Base-by-base conservation (phyloP, 2,888 invertebrate genomes). In the Acrobeloides nanus region DNA sequence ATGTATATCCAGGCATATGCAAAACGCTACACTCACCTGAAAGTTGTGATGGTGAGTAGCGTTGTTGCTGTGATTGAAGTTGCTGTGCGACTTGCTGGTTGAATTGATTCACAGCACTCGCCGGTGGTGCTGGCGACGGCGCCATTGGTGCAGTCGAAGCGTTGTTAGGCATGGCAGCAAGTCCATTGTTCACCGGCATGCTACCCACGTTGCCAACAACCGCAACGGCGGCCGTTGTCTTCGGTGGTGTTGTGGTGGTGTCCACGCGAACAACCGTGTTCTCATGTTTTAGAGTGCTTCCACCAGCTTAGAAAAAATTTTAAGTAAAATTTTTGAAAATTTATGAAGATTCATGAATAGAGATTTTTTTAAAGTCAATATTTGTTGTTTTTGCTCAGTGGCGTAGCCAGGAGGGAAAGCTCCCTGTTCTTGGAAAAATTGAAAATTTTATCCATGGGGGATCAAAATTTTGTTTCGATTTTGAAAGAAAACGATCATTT, bases 251-350 rank as follows among this genome's bases (percentile, higher is more conserved):
- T 8, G 44, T 38, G 7, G 47, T 55, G 6, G 60, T 65, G 49
- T 68, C 69, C 31, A 67, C 68, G 35, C 71, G 67, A 38, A 73
- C 66, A 44, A 73, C 73, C 48, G 73, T 73, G 57, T 73, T 73
- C 62, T 73, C 73, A 62, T 73, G 73, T 57, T 74, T 73, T 55
- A 73, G 60, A 55, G 60, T 37, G 26, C 33, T 15, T 43, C 24
- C 29, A 31, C 26, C 25, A 21, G 52, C 53, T 44, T 18, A 37
- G 44, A 10, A 42, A 27, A 21, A 20, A 46, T 51, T 37, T 15
- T n/a, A 34, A n/a, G 8, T 34, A 34, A 4, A 33, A 34, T 21
- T 33, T 39, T 24, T 20, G 26, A 34, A 21, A 38, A 23, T 23
- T 38, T 21, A 31, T 24, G 12, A 34, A 39, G 2, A 35, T 39